A percentile compares a stretch with the other conserved stretches of the same genome.
phyloP scores from a whole-genome alignment of 2,888 invertebrate species.

The Sepiola atlantica region DNA sequence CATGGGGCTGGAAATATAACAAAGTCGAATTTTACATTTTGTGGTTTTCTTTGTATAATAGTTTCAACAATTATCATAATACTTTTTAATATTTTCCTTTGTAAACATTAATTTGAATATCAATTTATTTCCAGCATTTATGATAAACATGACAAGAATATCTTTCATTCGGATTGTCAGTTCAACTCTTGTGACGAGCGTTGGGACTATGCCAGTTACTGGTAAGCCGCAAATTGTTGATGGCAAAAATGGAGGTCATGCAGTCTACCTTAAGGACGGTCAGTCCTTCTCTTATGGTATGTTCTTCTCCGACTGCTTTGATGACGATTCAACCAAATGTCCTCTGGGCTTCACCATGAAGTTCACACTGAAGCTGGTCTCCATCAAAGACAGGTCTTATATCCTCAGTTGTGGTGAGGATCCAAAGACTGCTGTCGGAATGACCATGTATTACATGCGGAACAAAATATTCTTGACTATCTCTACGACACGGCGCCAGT shows the following conservation, averaged over 20 bases:
- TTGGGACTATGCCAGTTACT: background rate
- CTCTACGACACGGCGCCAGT: constrained; percentile 51
- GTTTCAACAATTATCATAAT: background rate
- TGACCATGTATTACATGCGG: constrained; percentile 53
- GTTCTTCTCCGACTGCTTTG: constrained; percentile 53
- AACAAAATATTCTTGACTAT: constrained; percentile 51
- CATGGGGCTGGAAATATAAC: too few species aligned
- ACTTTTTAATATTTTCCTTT: background rate
- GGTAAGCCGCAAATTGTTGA: constrained; percentile 50
- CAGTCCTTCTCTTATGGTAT: constrained; percentile 48
- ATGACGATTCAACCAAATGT: constrained; percentile 49
- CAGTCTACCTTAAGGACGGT: constrained; percentile 47
- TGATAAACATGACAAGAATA: background rate
- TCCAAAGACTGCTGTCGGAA: constrained; percentile 49
- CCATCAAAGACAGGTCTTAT: constrained; percentile 51
- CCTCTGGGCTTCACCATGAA: constrained; percentile 54
- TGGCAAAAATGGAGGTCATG: constrained; percentile 53
- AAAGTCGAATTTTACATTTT: too few species aligned
- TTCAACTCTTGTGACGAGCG: constrained; percentile 10
- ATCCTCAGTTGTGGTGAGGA: constrained; percentile 53
- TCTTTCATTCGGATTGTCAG: constrained; percentile 22
- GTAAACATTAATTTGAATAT: constrained; percentile 41
- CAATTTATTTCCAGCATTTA: background rate
- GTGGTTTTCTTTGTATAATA: background rate
- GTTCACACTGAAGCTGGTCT: constrained; percentile 52